Evolutionary conservation across 2,888 invertebrate species (phyloP), one percentile per base, ranked within the genome.

Genomic region (Noctua janthe): DNA sequence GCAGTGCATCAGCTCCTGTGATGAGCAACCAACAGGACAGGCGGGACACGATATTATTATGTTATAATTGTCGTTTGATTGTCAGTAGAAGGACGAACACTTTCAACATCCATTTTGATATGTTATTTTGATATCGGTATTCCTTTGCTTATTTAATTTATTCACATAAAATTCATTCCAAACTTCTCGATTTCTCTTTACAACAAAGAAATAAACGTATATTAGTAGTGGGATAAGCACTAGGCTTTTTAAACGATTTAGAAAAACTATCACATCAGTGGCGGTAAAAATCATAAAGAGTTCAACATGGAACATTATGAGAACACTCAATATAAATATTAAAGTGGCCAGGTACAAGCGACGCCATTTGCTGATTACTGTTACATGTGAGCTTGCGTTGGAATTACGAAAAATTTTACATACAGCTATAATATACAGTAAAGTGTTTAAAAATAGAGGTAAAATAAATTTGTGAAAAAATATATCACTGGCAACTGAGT

Each of bases 371-470:
- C 17, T 35, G 35, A 8, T 64, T 8, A 29, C 8, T n/a, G 29
- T 17, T 56, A 5, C 4, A 8, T 17, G 0, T 29, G 13, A 7
- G 15, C 17, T 35, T 8, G 35, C 8, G 8, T 64, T 64, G 35
- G 64, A 35, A 17, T 8, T 35, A 35, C 35, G 17, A 35, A 64
- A 64, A 17, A 35, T 5, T 35, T 0, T 8, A 64, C 29, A 35
- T 35, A 64, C 64, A 35, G 35, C 35, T 17, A 8, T 1, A 43
- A 70, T 17, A 11, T 59, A 78, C 17, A 78, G 29, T 8, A 43
- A 29, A 59, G 59, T 35, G 39, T 76, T 78, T n/a, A 76, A 7
- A 39, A 47, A 29, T 47, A 78, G 17, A 35, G 78, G 75, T 8
- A 35, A 35, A 17, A 17, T 8, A 35, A 8, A 64, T 17, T 2